Conservation (phyloP, 1,140 invertebrate species). For the Scaptomyza montana region DNA sequence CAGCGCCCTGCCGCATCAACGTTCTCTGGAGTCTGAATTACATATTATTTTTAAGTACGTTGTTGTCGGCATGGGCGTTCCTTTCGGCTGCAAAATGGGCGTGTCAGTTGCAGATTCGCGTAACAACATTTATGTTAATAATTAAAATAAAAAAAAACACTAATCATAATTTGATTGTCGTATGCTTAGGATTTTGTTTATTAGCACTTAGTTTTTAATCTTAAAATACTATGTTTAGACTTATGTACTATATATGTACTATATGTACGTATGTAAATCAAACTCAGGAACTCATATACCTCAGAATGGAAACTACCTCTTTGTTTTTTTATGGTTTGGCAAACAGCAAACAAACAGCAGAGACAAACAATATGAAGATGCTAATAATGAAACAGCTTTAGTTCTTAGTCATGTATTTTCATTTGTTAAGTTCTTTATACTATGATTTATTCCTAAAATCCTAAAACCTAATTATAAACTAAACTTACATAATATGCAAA, state of each 20-base stretch:
- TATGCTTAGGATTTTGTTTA: constrained; percentile 41
- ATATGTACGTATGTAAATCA: constrained; percentile 61
- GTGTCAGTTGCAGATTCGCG: constrained; percentile 4
- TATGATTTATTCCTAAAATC: constrained; percentile 15
- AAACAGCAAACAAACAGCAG: constrained; percentile 21
- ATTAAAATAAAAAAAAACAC: neutral
- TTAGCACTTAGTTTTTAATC: constrained; percentile 46
- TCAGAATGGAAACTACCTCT: constrained; percentile 74
- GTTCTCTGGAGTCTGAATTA: constrained; percentile 82
- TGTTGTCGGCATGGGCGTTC: constrained; percentile 23
- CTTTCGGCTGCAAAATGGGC: constrained; percentile 6
- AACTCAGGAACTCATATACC: constrained; percentile 83
- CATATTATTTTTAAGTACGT: constrained; percentile 83
- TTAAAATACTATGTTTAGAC: constrained; percentile 20
- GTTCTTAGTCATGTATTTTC: constrained; percentile 63
- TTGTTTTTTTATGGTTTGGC: constrained; percentile 53
- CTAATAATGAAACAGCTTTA: constrained; percentile 63
- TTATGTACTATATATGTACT: neutral
- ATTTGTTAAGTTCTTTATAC: constrained; percentile 49
- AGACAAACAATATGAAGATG: constrained; percentile 58
- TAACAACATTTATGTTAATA: constrained; percentile 27
- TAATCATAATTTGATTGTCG: constrained; percentile 1
- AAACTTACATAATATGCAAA: constrained; percentile 40
- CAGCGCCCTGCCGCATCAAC: constrained; percentile 27
- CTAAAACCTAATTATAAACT: constrained; percentile 24